These are phyloP conservation scores for Sarcophaga rosellei DNA, from an alignment of 2,888 invertebrate genomes.

Conservation along the genomic window DNA sequence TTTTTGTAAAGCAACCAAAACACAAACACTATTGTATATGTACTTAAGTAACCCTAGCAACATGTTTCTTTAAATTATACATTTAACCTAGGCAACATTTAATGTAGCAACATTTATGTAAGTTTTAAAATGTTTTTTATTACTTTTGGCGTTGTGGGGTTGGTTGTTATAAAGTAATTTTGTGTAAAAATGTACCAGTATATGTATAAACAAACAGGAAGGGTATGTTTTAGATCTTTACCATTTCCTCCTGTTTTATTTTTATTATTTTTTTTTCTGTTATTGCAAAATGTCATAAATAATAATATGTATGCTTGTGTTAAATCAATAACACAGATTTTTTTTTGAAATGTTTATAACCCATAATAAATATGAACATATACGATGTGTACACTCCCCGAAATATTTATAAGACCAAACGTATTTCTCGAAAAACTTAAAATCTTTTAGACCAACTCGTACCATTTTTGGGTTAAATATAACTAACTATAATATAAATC, in stretches of 20 bases:
- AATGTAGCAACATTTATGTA: conserved; percentile 1
- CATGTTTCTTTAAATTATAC: conserved; percentile 34
- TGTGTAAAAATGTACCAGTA: too few species aligned
- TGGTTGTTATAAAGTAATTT: too few species aligned
- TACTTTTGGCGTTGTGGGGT: too few species aligned
- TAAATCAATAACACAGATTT: not conserved
- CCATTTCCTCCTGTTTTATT: not conserved
- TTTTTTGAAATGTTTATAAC: not conserved
- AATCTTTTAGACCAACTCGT: too few species aligned
- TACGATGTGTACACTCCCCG: too few species aligned
- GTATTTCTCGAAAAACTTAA: too few species aligned
- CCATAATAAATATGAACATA: not conserved
- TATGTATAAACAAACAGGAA: not conserved
- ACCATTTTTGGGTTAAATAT: too few species aligned
- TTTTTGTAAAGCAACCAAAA: not conserved
- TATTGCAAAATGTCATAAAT: not conserved
- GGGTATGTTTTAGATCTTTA: not conserved
- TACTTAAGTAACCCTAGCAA: conserved; percentile 2
- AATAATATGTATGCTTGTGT: not conserved
- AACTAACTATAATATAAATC: too few species aligned
- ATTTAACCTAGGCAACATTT: conserved; percentile 1
- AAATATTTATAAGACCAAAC: too few species aligned
- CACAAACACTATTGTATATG: conserved; percentile 6
- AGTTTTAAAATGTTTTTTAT: too few species aligned
- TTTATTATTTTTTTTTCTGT: not conserved